These are phyloP conservation scores for Crypturellus undulatus DNA, from an alignment of 2,113 vertebrate genomes.

Conservation along the genomic window DNA sequence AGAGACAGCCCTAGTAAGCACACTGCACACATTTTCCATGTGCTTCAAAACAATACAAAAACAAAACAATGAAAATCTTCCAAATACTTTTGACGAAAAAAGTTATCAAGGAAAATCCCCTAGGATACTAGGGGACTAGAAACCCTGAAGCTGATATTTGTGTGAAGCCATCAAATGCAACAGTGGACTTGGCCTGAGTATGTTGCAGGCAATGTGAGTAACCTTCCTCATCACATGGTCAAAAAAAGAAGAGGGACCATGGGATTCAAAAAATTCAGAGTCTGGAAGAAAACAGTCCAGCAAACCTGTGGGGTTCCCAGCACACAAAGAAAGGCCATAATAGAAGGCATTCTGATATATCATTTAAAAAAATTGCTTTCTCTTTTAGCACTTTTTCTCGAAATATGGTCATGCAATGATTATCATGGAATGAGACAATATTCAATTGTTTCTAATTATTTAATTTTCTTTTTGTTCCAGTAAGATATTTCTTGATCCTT, in stretches of 20 bases:
- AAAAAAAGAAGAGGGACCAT: not conserved
- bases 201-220: not conserved
- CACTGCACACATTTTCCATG: not conserved
- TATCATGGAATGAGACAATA: not conserved
- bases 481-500: not conserved
- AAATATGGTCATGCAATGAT: not conserved
- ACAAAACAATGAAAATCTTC: not conserved
- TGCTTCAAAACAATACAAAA: not conserved
- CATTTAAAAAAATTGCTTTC: not conserved
- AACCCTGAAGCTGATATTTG: not conserved
- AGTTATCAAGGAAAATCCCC: not conserved
- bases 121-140: not conserved
- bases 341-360: not conserved
- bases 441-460: not conserved
- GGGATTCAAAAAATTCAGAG: not conserved
- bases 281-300: not conserved
- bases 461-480: not conserved
- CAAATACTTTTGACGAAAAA: not conserved
- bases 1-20: too few relatives aligned
- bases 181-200: not conserved
- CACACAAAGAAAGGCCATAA: not conserved
- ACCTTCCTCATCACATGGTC: not conserved
- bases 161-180: not conserved
- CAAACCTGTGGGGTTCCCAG: not conserved
- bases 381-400: not conserved